Evolutionary conservation across 2,797 vertebrate species (phyloP).

Genomic region (Chelon labrosus): DNA sequence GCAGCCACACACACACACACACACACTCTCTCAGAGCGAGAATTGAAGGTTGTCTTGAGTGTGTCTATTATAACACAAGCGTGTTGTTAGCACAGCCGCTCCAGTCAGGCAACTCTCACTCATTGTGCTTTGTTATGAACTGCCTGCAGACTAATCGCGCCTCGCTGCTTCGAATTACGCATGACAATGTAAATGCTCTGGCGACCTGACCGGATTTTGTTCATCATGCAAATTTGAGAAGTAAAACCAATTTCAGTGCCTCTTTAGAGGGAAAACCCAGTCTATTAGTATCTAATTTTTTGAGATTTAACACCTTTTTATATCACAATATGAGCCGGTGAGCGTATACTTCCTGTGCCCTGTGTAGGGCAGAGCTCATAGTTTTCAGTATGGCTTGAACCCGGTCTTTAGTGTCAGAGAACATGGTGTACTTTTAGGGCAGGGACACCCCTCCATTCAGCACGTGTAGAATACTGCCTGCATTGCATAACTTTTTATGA

Average conservation of each 20-base stretch:
- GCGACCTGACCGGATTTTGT: conserved; percentile 23
- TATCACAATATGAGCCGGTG: too few species aligned
- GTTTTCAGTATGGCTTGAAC: background rate
- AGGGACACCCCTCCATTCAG: conserved; percentile 53
- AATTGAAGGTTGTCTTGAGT: conserved; percentile 53
- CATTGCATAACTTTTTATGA: conserved; percentile 63
- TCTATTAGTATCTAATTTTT: too few species aligned
- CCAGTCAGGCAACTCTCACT: conserved; percentile 59
- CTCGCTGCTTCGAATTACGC: conserved; percentile 55
- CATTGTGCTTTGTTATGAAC: conserved; percentile 56
- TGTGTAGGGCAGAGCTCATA: background rate
- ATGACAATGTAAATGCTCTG: conserved; percentile 39
- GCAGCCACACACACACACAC: conserved; percentile 22
- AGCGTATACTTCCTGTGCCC: background rate
- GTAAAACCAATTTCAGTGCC: background rate
- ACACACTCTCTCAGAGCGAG: conserved; percentile 17
- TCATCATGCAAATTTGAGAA: conserved; percentile 12
- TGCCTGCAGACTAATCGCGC: conserved; percentile 42
- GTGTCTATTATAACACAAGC: conserved; percentile 51
- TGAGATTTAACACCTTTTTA: too few species aligned
- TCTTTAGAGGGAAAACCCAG: too few species aligned
- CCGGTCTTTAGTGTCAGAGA: conserved; percentile 40
- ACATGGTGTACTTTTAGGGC: conserved; percentile 73
- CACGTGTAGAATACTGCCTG: conserved; percentile 29
- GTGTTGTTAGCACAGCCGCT: conserved; percentile 63